Evolutionary conservation across 2,113 vertebrate species (phyloP), one percentile per base, ranked within the genome.

Genomic region (Perca flavescens): DNA sequence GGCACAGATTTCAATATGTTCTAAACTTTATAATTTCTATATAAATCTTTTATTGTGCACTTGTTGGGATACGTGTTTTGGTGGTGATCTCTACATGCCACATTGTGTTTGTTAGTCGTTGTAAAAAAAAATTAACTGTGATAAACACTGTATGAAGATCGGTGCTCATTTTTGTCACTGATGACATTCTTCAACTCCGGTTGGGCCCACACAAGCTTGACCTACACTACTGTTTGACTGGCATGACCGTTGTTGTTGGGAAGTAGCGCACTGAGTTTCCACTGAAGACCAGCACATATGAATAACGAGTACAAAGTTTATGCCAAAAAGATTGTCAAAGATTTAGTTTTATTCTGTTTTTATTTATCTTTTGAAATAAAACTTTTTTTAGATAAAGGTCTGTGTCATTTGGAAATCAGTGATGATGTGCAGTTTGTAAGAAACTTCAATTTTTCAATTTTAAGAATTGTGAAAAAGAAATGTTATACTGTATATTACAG

Each of bases 361-460:
- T 82, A 91, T 93, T 91, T 94, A 94, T 93, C 85, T 91, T 91
- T 90, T 92, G 82, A 93, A 94, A 94, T 94, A 93, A 93, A 94
- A 89, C 40, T 9, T 12, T 40, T 70, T 71, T 91, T 91, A 88
- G 88, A 89, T 86, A 77, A 88, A 84, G 81, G 82, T 87, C 79
- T 88, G 66, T 83, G 70, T 90, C 73, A 80, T 88, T 91, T 92
- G 75, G 76, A 88, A 88, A 83, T 67, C 68, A 74, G 79, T 53
- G 70, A 47, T 68, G 72, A 34, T 88, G 76, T 82, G 74, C 74
- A 74, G 63, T 74, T 21, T 66, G 52, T 66, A 52, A 19, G 2
- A 54, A 70, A 79, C 70, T 31, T 66, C 2, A 46, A 10, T 63
- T 79, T 85, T 87, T 82, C 19, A 77, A 66, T 74, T 67, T 83